A percentile compares a stretch with the other conserved stretches of the same genome.
Conservation (phyloP, 2,888 invertebrate genomes). For the Agapetus fuscipes region DNA sequence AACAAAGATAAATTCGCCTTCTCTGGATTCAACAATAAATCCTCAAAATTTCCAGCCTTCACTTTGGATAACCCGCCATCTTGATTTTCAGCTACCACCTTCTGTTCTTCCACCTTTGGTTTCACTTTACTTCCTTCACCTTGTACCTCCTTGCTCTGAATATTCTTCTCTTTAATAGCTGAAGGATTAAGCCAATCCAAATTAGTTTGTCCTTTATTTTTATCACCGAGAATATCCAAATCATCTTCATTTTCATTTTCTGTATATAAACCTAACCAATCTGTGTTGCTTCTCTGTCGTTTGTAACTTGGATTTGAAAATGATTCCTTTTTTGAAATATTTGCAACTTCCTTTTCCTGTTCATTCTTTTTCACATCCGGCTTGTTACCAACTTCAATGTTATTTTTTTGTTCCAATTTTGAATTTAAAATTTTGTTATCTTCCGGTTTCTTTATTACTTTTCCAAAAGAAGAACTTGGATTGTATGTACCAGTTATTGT, state of each 20-base stretch:
- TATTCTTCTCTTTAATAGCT: background rate
- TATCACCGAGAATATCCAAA: conserved; percentile 23
- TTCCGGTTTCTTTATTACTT: too few species aligned
- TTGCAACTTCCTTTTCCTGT: too few species aligned
- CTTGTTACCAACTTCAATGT: too few species aligned
- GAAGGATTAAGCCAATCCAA: conserved; percentile 9
- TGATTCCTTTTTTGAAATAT: too few species aligned
- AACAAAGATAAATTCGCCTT: conserved; percentile 5
- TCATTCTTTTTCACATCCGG: too few species aligned
- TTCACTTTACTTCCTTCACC: background rate
- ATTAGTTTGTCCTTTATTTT: conserved; percentile 3
- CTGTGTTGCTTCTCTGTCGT: conserved; percentile 31
- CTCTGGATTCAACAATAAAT: background rate
- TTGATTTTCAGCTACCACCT: background rate
- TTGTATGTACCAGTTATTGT: too few species aligned
- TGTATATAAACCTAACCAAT: conserved; percentile 42
- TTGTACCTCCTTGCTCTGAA: background rate
- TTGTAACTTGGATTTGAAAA: too few species aligned
- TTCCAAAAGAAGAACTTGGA: too few species aligned
- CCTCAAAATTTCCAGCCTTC: too few species aligned
- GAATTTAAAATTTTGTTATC: too few species aligned
- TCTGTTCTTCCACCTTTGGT: background rate
- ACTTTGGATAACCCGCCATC: background rate
- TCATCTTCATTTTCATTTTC: conserved; percentile 26
- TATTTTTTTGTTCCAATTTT: too few species aligned